Base-by-base conservation (phyloP, 2,797 vertebrate genomes). In the Sus cebifrons region DNA sequence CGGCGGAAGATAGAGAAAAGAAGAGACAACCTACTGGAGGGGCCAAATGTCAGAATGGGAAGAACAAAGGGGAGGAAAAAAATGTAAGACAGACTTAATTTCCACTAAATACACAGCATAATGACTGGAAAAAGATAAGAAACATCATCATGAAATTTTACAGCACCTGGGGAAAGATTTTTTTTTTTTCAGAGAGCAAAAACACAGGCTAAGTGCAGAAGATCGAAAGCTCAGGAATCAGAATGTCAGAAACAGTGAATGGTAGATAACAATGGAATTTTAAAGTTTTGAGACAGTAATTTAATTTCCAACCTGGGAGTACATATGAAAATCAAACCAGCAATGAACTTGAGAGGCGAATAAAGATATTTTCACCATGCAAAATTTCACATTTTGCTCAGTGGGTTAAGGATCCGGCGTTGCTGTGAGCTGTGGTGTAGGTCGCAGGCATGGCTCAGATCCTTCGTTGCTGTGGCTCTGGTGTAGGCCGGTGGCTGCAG, bases 201-300 rank as follows among this genome's bases (percentile, higher is more conserved):
- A 64, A 27, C 17, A 36, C 1, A 88, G 64, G 18, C 68, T 88
- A 49, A 18, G 9, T 49, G 25, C 23, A 40, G n/a, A 62, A 68
- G 56, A 32, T 25, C 27, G n/a, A 36, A 62, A 68, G 56, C 27
- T 58, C 18, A 77, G 62, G 27, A 83, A n/a, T 86, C 65, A 27
- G 56, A 49, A 44, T 44, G 13, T 8, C 29, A 82, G 86, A 32
- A 87, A 83, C 23, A n/a, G 58, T 62, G n/a, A n/a, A 17, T 58
- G 32, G 20, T 49, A 40, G 23, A 9, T 62, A 54, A 71, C 27
- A 64, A 23, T 27, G 5, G 60, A 54, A 40, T 86, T 79, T 52
- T 70, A 25, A 21, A 77, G 62, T 65, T 83, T 71, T 44, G 7
- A 94, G 81, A 86, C 77, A 82, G 52, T 73, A 60, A 67, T 89